Evolutionary conservation across 2,797 vertebrate genomes (phyloP).

Genomic region (Anabacerthia variegaticeps): DNA sequence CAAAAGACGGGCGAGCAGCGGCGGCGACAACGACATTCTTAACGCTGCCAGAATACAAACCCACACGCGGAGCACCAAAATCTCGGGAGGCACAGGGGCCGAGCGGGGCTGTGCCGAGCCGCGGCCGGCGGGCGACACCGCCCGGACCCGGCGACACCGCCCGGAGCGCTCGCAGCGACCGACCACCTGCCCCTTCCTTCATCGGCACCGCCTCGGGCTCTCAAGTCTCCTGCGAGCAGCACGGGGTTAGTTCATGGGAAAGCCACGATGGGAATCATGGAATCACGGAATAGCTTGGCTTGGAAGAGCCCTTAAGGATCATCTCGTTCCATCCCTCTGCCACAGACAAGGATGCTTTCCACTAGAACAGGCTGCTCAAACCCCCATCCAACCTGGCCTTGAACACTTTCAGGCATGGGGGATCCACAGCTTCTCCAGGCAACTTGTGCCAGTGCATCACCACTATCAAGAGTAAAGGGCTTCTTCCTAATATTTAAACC

Average conservation of each 20-base stretch:
- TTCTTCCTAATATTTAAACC: background rate
- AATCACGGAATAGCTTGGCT: too few relatives aligned
- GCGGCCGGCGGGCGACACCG: conserved; percentile 50
- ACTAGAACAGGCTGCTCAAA: background rate
- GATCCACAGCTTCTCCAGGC: background rate
- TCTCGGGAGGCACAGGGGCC: background rate
- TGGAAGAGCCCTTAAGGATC: background rate
- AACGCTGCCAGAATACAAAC: background rate
- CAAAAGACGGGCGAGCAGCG: background rate
- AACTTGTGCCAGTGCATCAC: background rate
- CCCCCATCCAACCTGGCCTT: background rate
- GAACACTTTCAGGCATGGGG: background rate
- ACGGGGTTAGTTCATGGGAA: fast-evolving
- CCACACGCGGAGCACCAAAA: fast-evolving
- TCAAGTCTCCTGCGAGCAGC: background rate
- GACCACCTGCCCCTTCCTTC: background rate
- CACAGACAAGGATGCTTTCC: background rate
- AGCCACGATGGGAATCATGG: fast-evolving
- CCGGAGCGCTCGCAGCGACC: background rate
- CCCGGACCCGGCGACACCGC: background rate
- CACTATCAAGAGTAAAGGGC: background rate
- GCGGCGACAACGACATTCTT: background rate
- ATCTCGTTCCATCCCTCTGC: background rate
- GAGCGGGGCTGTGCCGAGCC: too few relatives aligned
- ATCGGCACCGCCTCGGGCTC: background rate